A percentile compares a stretch with the other conserved stretches of the same genome.
Evolutionary conservation across 2,797 vertebrate genomes (phyloP).

Genomic region (Calcarius lapponicus): DNA sequence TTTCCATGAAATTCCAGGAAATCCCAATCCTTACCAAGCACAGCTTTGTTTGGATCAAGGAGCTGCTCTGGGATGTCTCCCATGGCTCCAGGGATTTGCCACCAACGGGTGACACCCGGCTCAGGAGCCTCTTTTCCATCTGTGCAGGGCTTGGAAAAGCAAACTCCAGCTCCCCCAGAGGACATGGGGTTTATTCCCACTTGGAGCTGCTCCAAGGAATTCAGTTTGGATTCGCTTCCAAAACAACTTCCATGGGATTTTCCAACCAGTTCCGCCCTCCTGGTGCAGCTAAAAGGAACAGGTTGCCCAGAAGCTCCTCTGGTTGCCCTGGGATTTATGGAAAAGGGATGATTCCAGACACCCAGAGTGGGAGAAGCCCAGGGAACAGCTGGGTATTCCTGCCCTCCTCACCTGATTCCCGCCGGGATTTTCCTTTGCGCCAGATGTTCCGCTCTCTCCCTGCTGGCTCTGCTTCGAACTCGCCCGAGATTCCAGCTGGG

Average conservation of each 20-base stretch:
- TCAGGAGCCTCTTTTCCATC: background rate
- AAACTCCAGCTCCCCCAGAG: background rate
- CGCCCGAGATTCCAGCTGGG: conserved; percentile 63
- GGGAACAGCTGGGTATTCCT: background rate
- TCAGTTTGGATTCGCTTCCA: background rate
- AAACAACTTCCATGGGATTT: background rate
- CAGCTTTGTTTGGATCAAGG: background rate
- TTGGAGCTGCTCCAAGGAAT: background rate
- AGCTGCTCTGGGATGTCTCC: background rate
- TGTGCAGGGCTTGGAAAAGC: background rate
- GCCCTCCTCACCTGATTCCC: conserved; percentile 76
- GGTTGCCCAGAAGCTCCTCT: background rate
- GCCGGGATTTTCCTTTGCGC: conserved; percentile 56
- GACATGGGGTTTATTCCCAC: background rate
- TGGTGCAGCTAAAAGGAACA: background rate
- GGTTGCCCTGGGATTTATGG: background rate
- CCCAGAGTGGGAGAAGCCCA: conserved; percentile 7
- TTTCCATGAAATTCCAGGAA: background rate
- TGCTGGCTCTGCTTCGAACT: conserved; percentile 68
- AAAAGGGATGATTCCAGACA: background rate
- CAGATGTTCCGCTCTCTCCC: conserved; percentile 61
- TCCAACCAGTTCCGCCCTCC: background rate
- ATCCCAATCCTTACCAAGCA: background rate
- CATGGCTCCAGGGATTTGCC: background rate
- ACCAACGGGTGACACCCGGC: background rate